Conservation (phyloP, 2,888 invertebrate species). For the Idaea aversata region DNA sequence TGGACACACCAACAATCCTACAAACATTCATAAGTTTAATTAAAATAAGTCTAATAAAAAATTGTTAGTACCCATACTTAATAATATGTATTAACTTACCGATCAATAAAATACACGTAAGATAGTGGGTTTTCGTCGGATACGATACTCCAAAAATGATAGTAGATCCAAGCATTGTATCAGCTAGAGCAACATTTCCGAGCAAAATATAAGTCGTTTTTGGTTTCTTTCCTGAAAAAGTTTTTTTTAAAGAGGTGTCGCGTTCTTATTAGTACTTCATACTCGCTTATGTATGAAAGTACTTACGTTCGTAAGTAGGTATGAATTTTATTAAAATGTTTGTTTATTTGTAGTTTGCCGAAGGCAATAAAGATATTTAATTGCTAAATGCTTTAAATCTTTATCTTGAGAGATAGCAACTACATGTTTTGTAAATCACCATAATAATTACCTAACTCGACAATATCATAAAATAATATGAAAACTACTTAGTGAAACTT, state of each 20-base stretch:
- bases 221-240: slow-evolving; percentile 78
- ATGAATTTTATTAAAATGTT: background rate
- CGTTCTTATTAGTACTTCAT: too few species aligned
- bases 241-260: too few species aligned
- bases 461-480: too few species aligned
- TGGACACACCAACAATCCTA: slow-evolving; percentile 83
- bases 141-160: slow-evolving; percentile 75
- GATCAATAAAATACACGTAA: slow-evolving; percentile 64
- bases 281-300: too few species aligned
- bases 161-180: slow-evolving; percentile 82
- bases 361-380: background rate
- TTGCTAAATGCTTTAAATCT: background rate
- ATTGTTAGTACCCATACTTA: too few species aligned
- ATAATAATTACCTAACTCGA: too few species aligned
- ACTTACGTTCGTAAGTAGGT: too few species aligned
- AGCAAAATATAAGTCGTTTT: slow-evolving; percentile 83
- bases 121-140: slow-evolving; percentile 49
- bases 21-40: slow-evolving; percentile 6
- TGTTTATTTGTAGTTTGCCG: background rate
- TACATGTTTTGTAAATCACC: background rate
- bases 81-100: slow-evolving; percentile 43
- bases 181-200: slow-evolving; percentile 83
- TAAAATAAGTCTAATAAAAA: background rate
- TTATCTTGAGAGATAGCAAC: background rate
- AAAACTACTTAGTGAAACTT: background rate